Evolutionary conservation across 2,888 invertebrate genomes (phyloP).

Genomic region (Corbicula japonica): DNA sequence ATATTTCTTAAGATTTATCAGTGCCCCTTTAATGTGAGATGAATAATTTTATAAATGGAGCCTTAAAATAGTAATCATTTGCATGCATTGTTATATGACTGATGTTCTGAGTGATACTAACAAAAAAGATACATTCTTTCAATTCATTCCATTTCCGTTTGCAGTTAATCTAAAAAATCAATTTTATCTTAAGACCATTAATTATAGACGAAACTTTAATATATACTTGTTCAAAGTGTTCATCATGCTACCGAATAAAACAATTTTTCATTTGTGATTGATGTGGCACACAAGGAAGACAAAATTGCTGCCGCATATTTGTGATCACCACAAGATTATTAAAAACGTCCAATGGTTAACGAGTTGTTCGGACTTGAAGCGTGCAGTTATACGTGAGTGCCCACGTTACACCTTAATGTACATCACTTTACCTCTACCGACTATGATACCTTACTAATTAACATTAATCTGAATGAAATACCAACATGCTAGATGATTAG

Average conservation of each 20-base stretch:
- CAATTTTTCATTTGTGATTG: conserved; percentile 9
- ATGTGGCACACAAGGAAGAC: conserved; percentile 18
- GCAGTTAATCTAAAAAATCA: too few relatives aligned
- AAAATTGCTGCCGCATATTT: conserved; percentile 27
- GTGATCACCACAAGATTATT: neutral
- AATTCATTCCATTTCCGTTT: too few relatives aligned
- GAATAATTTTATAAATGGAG: too few relatives aligned
- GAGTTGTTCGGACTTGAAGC: neutral
- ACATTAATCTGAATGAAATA: conserved; percentile 16
- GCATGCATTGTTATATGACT: too few relatives aligned
- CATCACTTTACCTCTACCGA: too few relatives aligned
- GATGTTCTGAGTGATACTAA: too few relatives aligned
- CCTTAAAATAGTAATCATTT: too few relatives aligned
- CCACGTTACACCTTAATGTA: neutral
- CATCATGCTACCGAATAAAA: neutral
- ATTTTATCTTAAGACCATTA: too few relatives aligned
- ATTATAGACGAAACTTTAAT: neutral
- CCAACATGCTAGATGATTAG: neutral
- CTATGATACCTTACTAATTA: conserved; percentile 6
- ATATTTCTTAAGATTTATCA: too few relatives aligned
- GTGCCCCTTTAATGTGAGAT: too few relatives aligned
- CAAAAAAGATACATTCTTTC: too few relatives aligned
- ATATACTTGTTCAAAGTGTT: neutral
- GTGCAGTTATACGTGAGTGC: neutral
- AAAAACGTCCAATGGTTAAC: neutral